A percentile compares a stretch with the other conserved stretches of the same genome.
These are phyloP conservation scores for Acanthosepion lycidas DNA, from an alignment of 2,888 invertebrate genomes.

Conservation along the genomic window DNA sequence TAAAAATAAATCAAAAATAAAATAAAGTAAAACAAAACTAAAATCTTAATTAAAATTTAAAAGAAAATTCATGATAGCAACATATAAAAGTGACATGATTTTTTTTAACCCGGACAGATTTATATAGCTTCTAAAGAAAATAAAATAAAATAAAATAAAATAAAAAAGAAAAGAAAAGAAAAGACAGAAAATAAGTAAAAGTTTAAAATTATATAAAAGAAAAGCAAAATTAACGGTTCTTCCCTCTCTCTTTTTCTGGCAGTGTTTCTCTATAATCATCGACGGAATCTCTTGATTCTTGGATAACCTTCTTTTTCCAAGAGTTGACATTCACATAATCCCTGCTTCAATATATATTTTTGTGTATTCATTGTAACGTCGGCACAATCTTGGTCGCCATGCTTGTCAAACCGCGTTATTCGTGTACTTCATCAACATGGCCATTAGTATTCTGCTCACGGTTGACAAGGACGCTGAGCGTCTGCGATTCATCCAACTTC, in stretches of 20 bases:
- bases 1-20: no score
- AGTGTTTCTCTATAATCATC: not conserved
- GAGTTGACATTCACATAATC: not conserved
- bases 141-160: no score
- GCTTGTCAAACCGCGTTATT: not conserved
- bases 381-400: conserved; percentile 9
- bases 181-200: not conserved
- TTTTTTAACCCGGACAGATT: not conserved
- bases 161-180: not conserved
- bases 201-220: not conserved
- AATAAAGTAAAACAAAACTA: no score
- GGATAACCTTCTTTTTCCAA: not conserved
- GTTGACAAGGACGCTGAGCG: conserved; percentile 23
- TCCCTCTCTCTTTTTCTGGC: not conserved
- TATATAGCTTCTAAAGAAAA: no score
- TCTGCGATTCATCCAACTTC: not conserved
- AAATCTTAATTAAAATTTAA: not conserved
- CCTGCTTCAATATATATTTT: not conserved
- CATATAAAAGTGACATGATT: not conserved
- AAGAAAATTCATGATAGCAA: not conserved
- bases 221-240: not conserved
- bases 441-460: not conserved
- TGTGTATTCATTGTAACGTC: conserved; percentile 2
- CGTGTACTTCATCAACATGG: not conserved
- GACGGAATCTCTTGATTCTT: not conserved